Evolutionary conservation across 2,888 invertebrate species (phyloP), one percentile per base, ranked within the genome.

Genomic region (Brenthis ino): DNA sequence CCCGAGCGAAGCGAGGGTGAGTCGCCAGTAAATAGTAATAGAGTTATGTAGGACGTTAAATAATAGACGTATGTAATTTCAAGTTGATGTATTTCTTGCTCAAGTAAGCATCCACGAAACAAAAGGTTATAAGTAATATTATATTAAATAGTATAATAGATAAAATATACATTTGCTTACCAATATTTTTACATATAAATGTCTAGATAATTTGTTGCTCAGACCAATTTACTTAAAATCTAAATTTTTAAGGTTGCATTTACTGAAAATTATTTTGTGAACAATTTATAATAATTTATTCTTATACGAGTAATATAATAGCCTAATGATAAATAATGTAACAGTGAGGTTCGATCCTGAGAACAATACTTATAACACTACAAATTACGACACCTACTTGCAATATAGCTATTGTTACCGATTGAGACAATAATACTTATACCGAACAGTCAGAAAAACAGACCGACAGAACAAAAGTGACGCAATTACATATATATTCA

Each of bases 111-210:
- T 67, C 58, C 70, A 70, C 58, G 60, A 65, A 70, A 72, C 63
- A 64, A 65, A 69, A 68, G 54, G 54, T 60, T 58, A 53, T 69
- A 61, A 57, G 56, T 60, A 60, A 55, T 67, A 63, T 56, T 50
- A 50, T 64, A 63, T 64, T 68, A 71, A 68, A 66, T 70, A 68
- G 37, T 72, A 68, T 61, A 68, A 72, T 71, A 68, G 64, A 73
- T 72, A 74, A 72, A 74, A 71, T 74, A 74, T 73, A 74, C 67
- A 73, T 71, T 70, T 69, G 53, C 63, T 68, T 73, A 72, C 66
- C 64, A 60, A 65, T 74, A 66, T 70, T 65, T 70, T 67, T 69
- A 70, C 33, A 72, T 55, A 66, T 70, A 74, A 61, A 69, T 65
- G 60, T 68, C 28, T 68, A 72, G 54, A 69, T 70, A 73, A 72